Base-by-base conservation (phyloP, 2,113 vertebrate species). In the Elaphurus davidianus region DNA sequence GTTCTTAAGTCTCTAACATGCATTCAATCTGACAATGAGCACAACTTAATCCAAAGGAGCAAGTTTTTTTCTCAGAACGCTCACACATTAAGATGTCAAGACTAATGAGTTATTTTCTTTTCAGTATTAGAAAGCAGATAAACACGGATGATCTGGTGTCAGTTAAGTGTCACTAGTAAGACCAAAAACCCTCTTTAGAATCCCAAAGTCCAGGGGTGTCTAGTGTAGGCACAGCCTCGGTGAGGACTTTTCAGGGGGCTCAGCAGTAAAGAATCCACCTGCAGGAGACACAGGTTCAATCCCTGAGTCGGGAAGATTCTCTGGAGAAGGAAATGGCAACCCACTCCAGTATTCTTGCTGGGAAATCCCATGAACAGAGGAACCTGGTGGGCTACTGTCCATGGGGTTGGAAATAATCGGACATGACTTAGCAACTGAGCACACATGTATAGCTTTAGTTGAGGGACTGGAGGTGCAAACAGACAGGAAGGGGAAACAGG, bases 101-200 rank as follows among this genome's bases (percentile, higher is more conserved):
- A 90, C 11, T 57, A 87, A 94, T 55, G 90, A 94, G n/a, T 43
- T 90, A 59, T 76, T 94, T 95, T 74, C 64, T 64, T 81, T 90
- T 86, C 67, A 27, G 25, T 76, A 76, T 84, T 90, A 97, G 60
- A 94, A 92, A 84, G 64, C 87, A 96, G 71, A 94, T 88, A 85
- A 92, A 92, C 3, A 5, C 67, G 43, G 81, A 81, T 64, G 74
- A 92, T 90, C 79, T 96, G 84, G 74, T 92, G 52, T 79, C 71
- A 13, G 5, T 36, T 36, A 28, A 92, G 43, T 83, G 47, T 86
- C 81, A 14, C 43, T 55, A 71, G 23, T 19, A 64, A 92, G 88
- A 91, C 33, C 55, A 50, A 2, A 86, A 95, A 79, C 50, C 27
- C 2, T 25, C 33, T 87, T 74, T 82, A 60, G 52, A 87, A n/a